Percentiles rank a stretch among this genome's conserved stretches.
Conservation (phyloP, 2,797 vertebrate genomes). For the Smutsia temminckii region DNA sequence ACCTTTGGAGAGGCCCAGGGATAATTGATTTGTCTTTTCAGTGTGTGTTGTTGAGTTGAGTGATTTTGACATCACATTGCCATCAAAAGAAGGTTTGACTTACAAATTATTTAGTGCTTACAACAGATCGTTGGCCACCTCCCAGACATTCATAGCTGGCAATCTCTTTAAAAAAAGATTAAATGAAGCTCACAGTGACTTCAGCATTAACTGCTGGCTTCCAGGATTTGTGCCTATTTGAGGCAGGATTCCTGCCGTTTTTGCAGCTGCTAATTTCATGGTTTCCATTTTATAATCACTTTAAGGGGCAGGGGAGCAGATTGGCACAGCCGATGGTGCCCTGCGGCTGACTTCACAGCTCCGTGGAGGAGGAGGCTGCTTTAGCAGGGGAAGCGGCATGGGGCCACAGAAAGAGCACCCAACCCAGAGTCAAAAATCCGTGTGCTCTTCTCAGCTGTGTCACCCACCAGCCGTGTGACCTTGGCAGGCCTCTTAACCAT, state of each 20-base stretch:
- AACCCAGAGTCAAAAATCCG: not conserved
- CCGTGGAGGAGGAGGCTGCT: not conserved
- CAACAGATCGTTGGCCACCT: constrained; percentile 57
- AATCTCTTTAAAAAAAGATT: constrained; percentile 56
- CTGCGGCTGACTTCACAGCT: constrained; percentile 52
- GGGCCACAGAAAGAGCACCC: not conserved
- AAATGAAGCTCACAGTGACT: constrained; percentile 64
- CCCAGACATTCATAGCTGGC: constrained; percentile 60
- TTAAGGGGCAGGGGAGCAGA: constrained; percentile 64
- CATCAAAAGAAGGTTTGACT: constrained; percentile 52
- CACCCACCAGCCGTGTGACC: not conserved
- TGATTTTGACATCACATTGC: constrained; percentile 73
- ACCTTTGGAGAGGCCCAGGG: constrained; percentile 68
- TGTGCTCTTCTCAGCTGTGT: not conserved
- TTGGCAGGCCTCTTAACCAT: not conserved
- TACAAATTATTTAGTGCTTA: constrained; percentile 73
- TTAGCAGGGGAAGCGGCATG: not conserved
- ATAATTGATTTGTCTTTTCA: constrained; percentile 77
- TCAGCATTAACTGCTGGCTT: constrained; percentile 68
- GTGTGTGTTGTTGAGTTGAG: constrained; percentile 21
- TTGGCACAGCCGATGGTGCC: constrained; percentile 23
- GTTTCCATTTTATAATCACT: constrained; percentile 72
- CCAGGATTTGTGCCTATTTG: constrained; percentile 65
- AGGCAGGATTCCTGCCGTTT: constrained; percentile 68
- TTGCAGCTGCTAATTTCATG: constrained; percentile 54